phyloP scores from a whole-genome alignment of 2,888 invertebrate genomes.

The Euzophera pinguis region DNA sequence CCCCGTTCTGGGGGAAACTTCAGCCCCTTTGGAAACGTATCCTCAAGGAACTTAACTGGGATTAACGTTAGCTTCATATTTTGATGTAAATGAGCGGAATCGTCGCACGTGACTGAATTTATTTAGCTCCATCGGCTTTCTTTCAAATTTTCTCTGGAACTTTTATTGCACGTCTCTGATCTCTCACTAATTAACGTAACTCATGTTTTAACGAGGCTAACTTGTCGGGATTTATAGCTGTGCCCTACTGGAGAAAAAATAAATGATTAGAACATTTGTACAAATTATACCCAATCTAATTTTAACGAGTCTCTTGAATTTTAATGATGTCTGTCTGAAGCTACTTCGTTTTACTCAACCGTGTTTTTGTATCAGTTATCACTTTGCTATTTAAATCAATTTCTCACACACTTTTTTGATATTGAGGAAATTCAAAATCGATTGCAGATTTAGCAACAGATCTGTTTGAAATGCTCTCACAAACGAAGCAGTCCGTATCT shows the following conservation, averaged over 20 bases:
- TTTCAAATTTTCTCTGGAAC: not conserved
- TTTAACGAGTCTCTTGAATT: too few species aligned
- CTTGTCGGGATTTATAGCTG: conserved; percentile 2
- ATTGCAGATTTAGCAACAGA: too few species aligned
- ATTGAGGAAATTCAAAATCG: too few species aligned
- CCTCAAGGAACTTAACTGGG: conserved; percentile 4
- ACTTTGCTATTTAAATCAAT: too few species aligned
- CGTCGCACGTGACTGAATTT: conserved; percentile 1
- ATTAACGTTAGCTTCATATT: conserved; percentile 9
- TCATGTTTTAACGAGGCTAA: conserved; percentile 4
- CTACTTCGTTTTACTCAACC: too few species aligned
- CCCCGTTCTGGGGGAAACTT: not conserved
- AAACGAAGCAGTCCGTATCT: too few species aligned
- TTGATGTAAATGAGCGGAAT: conserved; percentile 5
- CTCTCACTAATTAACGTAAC: conserved; percentile 4
- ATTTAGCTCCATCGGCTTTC: not conserved
- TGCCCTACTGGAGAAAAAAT: not conserved
- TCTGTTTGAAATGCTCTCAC: too few species aligned
- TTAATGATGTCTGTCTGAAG: too few species aligned
- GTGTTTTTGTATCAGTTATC: too few species aligned
- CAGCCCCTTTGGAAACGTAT: conserved; percentile 4
- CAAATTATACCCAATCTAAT: not conserved
- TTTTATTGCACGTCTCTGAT: not conserved
- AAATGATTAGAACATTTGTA: not conserved
- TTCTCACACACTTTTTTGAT: too few species aligned